These are phyloP conservation scores for Gopherus flavomarginatus DNA, from an alignment of 2,113 vertebrate species.

Conservation along the genomic window DNA sequence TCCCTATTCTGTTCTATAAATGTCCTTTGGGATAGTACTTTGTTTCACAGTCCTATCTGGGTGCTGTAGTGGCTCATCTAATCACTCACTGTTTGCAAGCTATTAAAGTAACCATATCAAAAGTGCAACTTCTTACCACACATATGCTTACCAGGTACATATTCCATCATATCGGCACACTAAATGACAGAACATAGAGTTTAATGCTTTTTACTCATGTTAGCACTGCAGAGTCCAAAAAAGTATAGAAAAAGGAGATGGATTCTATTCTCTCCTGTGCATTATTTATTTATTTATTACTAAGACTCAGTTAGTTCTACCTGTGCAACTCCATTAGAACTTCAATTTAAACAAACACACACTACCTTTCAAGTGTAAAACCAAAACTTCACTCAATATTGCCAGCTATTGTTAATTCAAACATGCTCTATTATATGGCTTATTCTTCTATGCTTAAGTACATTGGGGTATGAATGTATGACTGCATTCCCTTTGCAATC, in stretches of 20 bases:
- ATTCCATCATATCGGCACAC: slow-evolving; percentile 30
- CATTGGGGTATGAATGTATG: neutral
- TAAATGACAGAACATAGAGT: neutral
- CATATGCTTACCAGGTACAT: neutral
- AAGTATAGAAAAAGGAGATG: neutral
- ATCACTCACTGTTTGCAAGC: slow-evolving; percentile 51
- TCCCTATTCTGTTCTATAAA: neutral
- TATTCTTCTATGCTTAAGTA: neutral
- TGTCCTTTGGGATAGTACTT: slow-evolving; percentile 9
- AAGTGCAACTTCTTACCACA: slow-evolving; percentile 50
- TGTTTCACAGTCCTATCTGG: neutral
- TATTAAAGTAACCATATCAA: slow-evolving; percentile 35
- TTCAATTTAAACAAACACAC: neutral
- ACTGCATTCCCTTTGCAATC: neutral
- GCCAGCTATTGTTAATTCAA: neutral
- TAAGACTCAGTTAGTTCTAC: neutral
- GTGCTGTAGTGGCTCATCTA: slow-evolving; percentile 23
- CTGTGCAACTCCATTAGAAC: neutral
- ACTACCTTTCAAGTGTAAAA: neutral
- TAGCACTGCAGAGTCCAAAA: neutral
- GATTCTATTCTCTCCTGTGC: neutral
- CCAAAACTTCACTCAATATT: neutral
- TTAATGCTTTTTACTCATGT: neutral
- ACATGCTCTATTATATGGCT: neutral
- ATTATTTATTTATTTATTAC: neutral